Conservation (phyloP, 1,140 invertebrate genomes). For the Solenopsis fugax region DNA sequence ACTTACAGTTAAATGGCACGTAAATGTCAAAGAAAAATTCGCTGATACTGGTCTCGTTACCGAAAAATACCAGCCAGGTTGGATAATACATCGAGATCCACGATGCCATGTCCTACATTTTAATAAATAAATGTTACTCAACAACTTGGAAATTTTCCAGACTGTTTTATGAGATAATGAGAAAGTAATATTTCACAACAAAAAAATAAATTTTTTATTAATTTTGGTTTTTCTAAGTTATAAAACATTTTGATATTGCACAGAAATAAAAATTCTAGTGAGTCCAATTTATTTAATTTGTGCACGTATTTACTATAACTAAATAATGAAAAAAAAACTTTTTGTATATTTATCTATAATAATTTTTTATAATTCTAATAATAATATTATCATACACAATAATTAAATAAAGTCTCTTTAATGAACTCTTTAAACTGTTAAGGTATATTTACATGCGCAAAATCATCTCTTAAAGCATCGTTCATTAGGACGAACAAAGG, state of each 20-base stretch:
- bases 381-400: neutral
- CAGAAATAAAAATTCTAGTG: neutral
- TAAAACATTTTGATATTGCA: neutral
- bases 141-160: neutral
- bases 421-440: neutral
- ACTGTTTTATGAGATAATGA: neutral
- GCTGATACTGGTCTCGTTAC: constrained; percentile 72
- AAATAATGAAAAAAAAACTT: neutral
- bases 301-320: neutral
- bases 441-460: constrained; percentile 78
- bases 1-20: constrained; percentile 80
- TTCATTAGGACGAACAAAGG: constrained; percentile 84
- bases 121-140: constrained; percentile 25
- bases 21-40: constrained; percentile 79
- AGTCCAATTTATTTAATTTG: neutral
- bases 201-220: neutral
- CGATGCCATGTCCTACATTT: constrained; percentile 67
- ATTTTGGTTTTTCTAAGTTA: neutral
- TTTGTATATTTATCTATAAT: neutral
- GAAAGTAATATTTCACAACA: neutral
- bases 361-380: neutral
- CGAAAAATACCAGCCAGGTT: constrained; percentile 82
- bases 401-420: neutral
- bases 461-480: constrained; percentile 78
- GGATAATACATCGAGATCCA: constrained; percentile 84